Conservation (phyloP, 2,888 invertebrate species). For the Flexamia atlantica region DNA sequence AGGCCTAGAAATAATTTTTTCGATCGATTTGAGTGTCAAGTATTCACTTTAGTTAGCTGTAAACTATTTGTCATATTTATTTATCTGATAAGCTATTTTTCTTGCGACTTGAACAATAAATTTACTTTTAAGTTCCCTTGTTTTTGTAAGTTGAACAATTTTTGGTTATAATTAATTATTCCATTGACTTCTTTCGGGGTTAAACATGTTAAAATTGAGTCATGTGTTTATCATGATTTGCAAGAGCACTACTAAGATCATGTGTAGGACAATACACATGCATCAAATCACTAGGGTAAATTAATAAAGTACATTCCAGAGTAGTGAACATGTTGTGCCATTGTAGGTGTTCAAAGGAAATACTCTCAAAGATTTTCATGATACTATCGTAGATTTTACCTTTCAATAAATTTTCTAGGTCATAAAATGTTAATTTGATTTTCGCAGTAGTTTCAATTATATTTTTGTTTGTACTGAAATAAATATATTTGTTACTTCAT, state of each 20-base stretch:
- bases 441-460: constrained; percentile 7
- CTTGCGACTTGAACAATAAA: neutral
- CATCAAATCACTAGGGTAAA: neutral
- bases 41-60: neutral
- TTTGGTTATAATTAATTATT: neutral
- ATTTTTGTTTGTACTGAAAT: constrained; percentile 42
- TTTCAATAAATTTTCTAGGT: neutral
- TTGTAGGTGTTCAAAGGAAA: neutral
- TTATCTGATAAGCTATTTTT: neutral
- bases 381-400: neutral
- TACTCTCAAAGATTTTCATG: neutral
- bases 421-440: neutral
- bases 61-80: neutral
- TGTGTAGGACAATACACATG: neutral
- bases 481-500: constrained; percentile 51
- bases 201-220: too few relatives aligned
- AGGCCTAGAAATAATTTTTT: constrained; percentile 6
- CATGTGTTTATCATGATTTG: too few relatives aligned
- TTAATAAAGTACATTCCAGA: neutral
- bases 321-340: constrained; percentile 6
- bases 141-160: neutral
- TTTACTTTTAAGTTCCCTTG: neutral
- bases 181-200: too few relatives aligned
- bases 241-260: too few relatives aligned
- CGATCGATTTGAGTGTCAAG: neutral